A percentile compares a stretch with the other conserved stretches of the same genome.
Conservation (phyloP, 2,113 vertebrate species). For the Semnornis frantzii region DNA sequence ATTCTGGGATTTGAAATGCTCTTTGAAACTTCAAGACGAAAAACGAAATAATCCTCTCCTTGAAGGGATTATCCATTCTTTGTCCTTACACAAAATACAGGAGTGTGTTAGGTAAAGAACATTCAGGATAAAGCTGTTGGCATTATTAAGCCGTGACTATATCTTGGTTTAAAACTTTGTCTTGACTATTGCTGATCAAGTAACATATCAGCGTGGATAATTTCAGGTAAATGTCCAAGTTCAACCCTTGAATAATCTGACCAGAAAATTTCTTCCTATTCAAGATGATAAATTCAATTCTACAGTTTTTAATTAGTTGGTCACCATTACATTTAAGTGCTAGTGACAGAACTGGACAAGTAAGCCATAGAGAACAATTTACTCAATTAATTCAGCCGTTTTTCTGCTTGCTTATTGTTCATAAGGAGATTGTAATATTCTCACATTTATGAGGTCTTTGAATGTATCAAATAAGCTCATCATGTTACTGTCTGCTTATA, state of each 20-base stretch:
- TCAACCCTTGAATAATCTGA: neutral
- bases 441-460: neutral
- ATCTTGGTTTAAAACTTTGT: neutral
- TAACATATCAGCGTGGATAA: neutral
- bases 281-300: neutral
- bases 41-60: neutral
- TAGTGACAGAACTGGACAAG: neutral
- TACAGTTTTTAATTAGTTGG: neutral
- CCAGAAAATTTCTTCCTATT: neutral
- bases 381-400: neutral
- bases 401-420: neutral
- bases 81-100: neutral
- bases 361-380: constrained; percentile 14
- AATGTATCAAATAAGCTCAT: neutral
- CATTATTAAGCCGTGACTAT: neutral
- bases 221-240: neutral
- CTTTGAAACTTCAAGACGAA: neutral
- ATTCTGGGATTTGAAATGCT: constrained; percentile 15
- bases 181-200: neutral
- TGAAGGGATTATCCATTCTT: neutral
- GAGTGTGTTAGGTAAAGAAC: neutral
- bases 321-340: neutral
- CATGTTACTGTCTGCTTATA: neutral
- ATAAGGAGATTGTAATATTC: neutral
- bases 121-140: neutral